A percentile compares a stretch with the other conserved stretches of the same genome.
These are phyloP conservation scores for Melanotaenia pygmaea DNA, from an alignment of 2,797 vertebrate species.

Conservation along the genomic window DNA sequence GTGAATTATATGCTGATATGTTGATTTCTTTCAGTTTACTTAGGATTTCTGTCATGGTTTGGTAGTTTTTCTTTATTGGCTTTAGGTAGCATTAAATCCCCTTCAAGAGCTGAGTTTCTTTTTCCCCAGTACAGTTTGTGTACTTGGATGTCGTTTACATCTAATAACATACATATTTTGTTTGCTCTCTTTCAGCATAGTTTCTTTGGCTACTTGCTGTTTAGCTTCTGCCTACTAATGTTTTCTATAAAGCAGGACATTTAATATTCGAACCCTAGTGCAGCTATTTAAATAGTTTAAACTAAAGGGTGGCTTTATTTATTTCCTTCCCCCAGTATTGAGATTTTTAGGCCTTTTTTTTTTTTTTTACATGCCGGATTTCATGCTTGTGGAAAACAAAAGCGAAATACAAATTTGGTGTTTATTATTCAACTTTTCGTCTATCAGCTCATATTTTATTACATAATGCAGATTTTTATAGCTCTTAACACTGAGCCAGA, in stretches of 20 bases:
- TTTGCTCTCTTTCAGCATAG: background rate
- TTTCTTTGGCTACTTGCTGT: slow-evolving; percentile 18
- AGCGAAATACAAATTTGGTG: background rate
- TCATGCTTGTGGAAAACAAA: background rate
- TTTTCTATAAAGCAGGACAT: slow-evolving; percentile 14
- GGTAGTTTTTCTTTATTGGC: background rate
- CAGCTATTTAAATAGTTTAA: slow-evolving; percentile 7
- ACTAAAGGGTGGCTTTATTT: slow-evolving; percentile 15
- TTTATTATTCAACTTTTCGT: background rate
- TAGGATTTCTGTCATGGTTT: background rate
- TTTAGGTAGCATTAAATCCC: background rate
- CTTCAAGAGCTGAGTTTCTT: background rate
- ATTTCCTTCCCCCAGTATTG: background rate
- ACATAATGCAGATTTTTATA: background rate
- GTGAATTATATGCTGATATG: background rate
- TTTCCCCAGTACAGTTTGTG: background rate
- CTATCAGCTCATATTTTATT: background rate
- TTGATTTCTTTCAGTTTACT: background rate
- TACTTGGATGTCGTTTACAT: slow-evolving; percentile 13
- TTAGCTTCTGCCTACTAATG: slow-evolving; percentile 34
- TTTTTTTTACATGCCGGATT: background rate
- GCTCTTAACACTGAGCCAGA: background rate
- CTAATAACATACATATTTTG: background rate
- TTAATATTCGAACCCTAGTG: slow-evolving; percentile 5
- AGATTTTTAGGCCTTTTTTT: background rate